Evolutionary conservation across 1,140 invertebrate genomes (phyloP), one percentile per base, ranked within the genome.

Genomic region (Drosophila elegans): DNA sequence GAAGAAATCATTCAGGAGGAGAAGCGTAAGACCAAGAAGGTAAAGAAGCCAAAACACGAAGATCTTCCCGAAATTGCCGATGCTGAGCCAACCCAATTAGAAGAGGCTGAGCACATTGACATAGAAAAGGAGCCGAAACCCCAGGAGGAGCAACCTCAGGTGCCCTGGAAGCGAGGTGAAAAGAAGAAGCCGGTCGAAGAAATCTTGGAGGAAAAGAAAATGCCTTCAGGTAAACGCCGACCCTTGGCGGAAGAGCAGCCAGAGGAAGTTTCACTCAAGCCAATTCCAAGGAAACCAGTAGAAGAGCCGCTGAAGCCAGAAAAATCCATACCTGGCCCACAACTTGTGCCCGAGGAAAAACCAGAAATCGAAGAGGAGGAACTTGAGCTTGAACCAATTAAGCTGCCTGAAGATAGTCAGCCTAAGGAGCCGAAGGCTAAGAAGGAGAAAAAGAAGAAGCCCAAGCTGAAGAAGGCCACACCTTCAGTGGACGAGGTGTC

Each of bases 231-330:
- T 9, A 93, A 93, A 60, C 82, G 90, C 3, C 78, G 78, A 36
- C 92, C 93, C 21, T 84, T 85, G 79, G 78, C 90, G n/a, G 91
- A 92, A 74, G 83, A 93, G 44, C 88, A 93, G 67, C 92, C 92
- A 1, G 93, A 94, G 83, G 91, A 93, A 55, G 83, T 93, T 7
- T 80, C 91, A 36, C 79, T 94, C 1, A 94, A 95, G 66, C 93
- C 93, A 3, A 93, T 93, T 49, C 93, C 93, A 34, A 76, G 46
- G 3, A 92, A 89, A 7, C 74, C 89, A 21, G 85, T 93, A 59
- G 86, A 92, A 54, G 59, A 62, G 29, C 81, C 79, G 10, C 56
- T 78, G 34, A 78, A 66, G 45, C 84, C 89, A 53, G 75, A 80
- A 56, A 88, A 92, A 69, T 63, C 88, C 41, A 78, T 91, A 59